Conservation (phyloP, 2,888 invertebrate genomes). For the Stenotaenia linearis region DNA sequence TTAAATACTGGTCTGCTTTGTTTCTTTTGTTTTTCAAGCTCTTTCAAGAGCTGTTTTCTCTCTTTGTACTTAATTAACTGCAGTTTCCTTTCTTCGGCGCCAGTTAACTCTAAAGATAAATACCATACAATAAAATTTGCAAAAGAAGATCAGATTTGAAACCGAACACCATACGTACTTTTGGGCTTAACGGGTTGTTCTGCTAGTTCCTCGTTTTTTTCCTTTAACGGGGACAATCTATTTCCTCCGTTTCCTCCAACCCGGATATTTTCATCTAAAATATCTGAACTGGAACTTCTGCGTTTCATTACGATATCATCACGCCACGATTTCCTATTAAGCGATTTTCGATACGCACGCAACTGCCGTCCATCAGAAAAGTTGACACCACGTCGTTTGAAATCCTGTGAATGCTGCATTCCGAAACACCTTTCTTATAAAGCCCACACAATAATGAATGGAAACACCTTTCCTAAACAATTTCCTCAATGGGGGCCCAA, state of each 20-base stretch:
- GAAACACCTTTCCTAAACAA: not conserved
- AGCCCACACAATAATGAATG: not conserved
- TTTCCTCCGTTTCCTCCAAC: not conserved
- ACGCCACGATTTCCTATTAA: not conserved
- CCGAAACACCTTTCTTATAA: not conserved
- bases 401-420: conserved; percentile 18
- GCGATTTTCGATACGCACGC: not conserved
- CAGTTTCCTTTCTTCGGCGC: not conserved
- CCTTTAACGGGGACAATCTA: not conserved
- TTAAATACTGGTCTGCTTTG: not conserved
- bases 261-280: not conserved
- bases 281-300: not conserved
- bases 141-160: not conserved
- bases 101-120: not conserved
- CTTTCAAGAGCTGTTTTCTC: not conserved
- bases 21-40: not conserved
- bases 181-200: not conserved
- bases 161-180: not conserved
- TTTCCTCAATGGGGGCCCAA: conserved; percentile 7
- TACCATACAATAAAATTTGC: not conserved
- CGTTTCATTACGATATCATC: not conserved
- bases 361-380: conserved; percentile 7
- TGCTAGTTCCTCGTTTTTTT: not conserved
- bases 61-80: not conserved
- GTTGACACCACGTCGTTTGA: not conserved